Conservation (phyloP, 2,113 vertebrate genomes). For the Diphyllodes magnificus region DNA sequence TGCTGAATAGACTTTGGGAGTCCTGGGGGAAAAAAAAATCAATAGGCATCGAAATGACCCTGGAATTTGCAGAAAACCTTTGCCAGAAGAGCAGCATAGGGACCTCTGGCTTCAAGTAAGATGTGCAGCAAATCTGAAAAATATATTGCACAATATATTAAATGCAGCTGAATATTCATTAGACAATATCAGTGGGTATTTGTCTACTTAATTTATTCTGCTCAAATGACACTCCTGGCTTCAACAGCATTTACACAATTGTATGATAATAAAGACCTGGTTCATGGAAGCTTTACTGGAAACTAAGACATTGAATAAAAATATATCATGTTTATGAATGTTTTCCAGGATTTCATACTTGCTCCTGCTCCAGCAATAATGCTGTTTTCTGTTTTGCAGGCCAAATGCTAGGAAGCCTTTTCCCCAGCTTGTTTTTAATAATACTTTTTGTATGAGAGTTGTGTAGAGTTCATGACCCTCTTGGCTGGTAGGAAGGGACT, state of each 20-base stretch:
- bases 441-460: background rate
- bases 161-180: background rate
- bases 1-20: background rate
- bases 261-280: background rate
- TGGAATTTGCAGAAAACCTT: background rate
- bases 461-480: background rate
- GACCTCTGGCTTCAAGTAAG: background rate
- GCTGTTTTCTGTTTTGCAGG: background rate
- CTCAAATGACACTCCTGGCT: background rate
- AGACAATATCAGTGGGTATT: background rate
- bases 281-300: background rate
- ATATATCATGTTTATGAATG: background rate
- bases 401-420: background rate
- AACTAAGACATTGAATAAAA: background rate
- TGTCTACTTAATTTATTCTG: background rate
- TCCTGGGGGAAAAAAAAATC: background rate
- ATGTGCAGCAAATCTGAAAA: background rate
- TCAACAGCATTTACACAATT: background rate
- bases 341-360: constrained; percentile 3
- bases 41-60: background rate
- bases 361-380: background rate
- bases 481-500: background rate
- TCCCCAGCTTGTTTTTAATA: background rate
- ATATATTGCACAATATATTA: background rate
- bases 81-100: background rate